Conservation (phyloP, 2,888 invertebrate genomes). For the Serripes groenlandicus region DNA sequence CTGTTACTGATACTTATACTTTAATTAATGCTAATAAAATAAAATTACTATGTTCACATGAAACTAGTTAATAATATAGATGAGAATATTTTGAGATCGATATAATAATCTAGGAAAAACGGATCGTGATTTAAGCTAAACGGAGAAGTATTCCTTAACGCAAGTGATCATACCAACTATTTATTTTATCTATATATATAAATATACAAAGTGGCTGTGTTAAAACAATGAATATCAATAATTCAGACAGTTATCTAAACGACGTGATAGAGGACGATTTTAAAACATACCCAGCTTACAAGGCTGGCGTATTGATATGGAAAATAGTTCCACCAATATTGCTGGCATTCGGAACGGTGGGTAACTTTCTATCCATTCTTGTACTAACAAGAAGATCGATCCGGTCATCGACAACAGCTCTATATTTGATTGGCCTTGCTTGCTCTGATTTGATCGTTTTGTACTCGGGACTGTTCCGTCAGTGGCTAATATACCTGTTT, state of each 20-base stretch:
- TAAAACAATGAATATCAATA: not conserved
- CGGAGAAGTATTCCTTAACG: too few species aligned
- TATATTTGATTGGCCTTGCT: conserved; percentile 76
- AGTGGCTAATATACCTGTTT: conserved; percentile 68
- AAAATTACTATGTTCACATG: too few species aligned
- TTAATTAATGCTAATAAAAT: too few species aligned
- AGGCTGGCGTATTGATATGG: conserved; percentile 67
- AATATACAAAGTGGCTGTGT: too few species aligned
- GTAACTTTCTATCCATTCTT: conserved; percentile 75
- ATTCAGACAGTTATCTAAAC: not conserved
- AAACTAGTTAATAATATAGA: too few species aligned
- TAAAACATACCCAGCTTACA: conserved; percentile 47
- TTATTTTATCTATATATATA: too few species aligned
- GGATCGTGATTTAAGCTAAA: too few species aligned
- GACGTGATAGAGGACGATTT: conserved; percentile 33
- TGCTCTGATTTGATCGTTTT: conserved; percentile 75
- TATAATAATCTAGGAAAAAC: too few species aligned
- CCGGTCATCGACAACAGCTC: conserved; percentile 71
- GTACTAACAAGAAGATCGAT: conserved; percentile 74
- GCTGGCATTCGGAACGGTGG: conserved; percentile 78
- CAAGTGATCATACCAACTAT: too few species aligned
- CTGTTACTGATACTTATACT: too few species aligned
- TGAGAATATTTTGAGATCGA: too few species aligned
- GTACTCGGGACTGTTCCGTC: conserved; percentile 78
- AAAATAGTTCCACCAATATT: conserved; percentile 74